Conservation (phyloP, 2,113 vertebrate species). For the Myrmecobius fasciatus region DNA sequence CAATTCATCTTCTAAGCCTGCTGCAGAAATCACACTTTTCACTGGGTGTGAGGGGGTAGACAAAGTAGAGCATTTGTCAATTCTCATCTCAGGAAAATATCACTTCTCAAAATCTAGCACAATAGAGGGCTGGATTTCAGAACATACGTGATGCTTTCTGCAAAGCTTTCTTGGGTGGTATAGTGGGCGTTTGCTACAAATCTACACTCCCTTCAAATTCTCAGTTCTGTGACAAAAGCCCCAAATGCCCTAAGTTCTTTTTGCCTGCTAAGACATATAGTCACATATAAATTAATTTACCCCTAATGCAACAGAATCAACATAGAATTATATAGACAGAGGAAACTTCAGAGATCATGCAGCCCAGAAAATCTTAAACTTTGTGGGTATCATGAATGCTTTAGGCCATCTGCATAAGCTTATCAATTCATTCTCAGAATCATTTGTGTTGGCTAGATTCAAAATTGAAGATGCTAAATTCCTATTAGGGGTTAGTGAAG, state of each 20-base stretch:
- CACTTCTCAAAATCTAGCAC: conserved; percentile 66
- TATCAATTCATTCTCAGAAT: not conserved
- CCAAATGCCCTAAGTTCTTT: not conserved
- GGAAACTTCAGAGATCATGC: not conserved
- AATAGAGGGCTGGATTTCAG: conserved; percentile 70
- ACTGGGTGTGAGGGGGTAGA: conserved; percentile 72
- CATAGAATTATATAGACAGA: not conserved
- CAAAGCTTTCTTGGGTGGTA: not conserved
- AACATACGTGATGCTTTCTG: conserved; percentile 55
- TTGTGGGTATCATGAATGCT: not conserved
- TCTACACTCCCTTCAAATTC: not conserved
- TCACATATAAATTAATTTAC: conserved; percentile 77
- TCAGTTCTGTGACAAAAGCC: not conserved
- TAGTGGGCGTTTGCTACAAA: not conserved
- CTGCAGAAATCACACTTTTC: conserved; percentile 70
- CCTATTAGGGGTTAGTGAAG: not conserved
- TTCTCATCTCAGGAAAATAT: conserved; percentile 73
- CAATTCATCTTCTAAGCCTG: conserved; percentile 77
- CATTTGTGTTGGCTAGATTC: not conserved
- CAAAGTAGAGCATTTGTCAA: conserved; percentile 77
- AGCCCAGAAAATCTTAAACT: not conserved
- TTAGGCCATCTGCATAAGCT: not conserved
- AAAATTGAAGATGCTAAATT: not conserved
- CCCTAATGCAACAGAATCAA: conserved; percentile 61
- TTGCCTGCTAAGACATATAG: conserved; percentile 58